Evolutionary conservation across 2,797 vertebrate species (phyloP).

Genomic region (Craterocephalus amniculus): DNA sequence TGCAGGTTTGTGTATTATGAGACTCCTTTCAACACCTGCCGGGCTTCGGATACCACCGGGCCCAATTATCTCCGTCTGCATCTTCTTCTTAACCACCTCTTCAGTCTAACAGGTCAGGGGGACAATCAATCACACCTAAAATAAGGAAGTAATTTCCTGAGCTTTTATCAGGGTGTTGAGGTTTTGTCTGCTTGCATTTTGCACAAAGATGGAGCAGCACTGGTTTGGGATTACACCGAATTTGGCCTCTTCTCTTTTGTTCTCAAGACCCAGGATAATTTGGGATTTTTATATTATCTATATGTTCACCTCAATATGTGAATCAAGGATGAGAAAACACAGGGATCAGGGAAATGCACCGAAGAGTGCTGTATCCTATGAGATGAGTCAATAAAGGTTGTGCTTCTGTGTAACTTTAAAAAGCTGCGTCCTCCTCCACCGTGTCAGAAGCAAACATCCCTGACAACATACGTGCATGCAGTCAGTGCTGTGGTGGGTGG

Average conservation of each 20-base stretch:
- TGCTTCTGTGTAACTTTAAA: constrained; percentile 51
- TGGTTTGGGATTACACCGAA: constrained; percentile 58
- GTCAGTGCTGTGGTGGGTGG: constrained; percentile 13
- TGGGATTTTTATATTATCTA: constrained; percentile 54
- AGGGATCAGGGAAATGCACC: constrained; percentile 39
- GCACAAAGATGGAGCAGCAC: constrained; percentile 53
- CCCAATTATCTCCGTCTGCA: constrained; percentile 81
- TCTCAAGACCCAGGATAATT: constrained; percentile 54
- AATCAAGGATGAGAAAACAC: constrained; percentile 33
- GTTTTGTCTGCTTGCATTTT: constrained; percentile 75
- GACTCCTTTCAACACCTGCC: constrained; percentile 77
- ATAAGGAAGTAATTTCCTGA: constrained; percentile 82
- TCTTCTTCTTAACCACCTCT: constrained; percentile 76
- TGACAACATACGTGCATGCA: constrained; percentile 27
- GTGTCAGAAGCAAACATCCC: constrained; percentile 43
- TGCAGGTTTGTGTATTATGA: constrained; percentile 69
- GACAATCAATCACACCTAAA: constrained; percentile 83
- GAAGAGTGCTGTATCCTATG: constrained; percentile 24
- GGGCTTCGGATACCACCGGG: constrained; percentile 81
- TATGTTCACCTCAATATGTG: constrained; percentile 54
- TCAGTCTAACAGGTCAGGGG: constrained; percentile 80
- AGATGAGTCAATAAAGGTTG: constrained; percentile 54
- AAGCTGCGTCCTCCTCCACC: constrained; percentile 52
- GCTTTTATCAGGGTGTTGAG: constrained; percentile 71
- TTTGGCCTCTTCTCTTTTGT: constrained; percentile 58